Conservation (phyloP, 2,888 invertebrate genomes). For the Nymphalis urticae region DNA sequence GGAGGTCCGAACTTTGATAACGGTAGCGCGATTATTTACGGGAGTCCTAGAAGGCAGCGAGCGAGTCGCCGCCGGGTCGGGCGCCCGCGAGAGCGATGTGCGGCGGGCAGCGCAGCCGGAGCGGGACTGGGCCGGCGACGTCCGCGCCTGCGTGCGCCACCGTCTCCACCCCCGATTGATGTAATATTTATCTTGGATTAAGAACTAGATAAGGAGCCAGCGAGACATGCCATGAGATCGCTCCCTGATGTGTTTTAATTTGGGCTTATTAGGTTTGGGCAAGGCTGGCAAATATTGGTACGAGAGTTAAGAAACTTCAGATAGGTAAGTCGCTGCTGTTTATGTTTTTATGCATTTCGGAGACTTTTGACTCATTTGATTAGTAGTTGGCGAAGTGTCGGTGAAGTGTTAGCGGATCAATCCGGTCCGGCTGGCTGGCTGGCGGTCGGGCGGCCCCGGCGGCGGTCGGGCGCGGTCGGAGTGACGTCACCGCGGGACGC, state of each 20-base stretch:
- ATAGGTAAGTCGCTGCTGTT: not conserved
- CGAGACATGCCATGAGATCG: slow-evolving; percentile 51
- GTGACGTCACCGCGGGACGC: slow-evolving; percentile 77
- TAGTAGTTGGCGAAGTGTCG: slow-evolving; percentile 53
- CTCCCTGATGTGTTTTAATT: slow-evolving; percentile 39
- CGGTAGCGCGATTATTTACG: slow-evolving; percentile 41
- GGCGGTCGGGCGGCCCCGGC: slow-evolving; percentile 49
- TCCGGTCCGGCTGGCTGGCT: slow-evolving; percentile 59
- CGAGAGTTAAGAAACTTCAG: not conserved
- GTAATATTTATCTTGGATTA: slow-evolving; percentile 81
- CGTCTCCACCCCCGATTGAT: slow-evolving; percentile 74
- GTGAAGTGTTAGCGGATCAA: slow-evolving; percentile 69
- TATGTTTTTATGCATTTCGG: slow-evolving; percentile 19
- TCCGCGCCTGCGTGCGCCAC: slow-evolving; percentile 49
- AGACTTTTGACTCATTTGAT: slow-evolving; percentile 53
- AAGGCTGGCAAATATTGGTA: not conserved
- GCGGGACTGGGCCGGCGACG: slow-evolving; percentile 71
- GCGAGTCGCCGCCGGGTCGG: slow-evolving; percentile 71
- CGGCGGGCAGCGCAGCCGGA: slow-evolving; percentile 74
- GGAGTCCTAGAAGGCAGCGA: slow-evolving; percentile 57
- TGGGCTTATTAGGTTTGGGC: slow-evolving; percentile 9
- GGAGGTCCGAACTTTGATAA: slow-evolving; percentile 37
- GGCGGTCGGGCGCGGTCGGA: slow-evolving; percentile 50
- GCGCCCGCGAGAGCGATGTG: slow-evolving; percentile 66
- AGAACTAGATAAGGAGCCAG: slow-evolving; percentile 72